Evolutionary conservation across 1,140 invertebrate species (phyloP).

Genomic region (Pararge aegeria): DNA sequence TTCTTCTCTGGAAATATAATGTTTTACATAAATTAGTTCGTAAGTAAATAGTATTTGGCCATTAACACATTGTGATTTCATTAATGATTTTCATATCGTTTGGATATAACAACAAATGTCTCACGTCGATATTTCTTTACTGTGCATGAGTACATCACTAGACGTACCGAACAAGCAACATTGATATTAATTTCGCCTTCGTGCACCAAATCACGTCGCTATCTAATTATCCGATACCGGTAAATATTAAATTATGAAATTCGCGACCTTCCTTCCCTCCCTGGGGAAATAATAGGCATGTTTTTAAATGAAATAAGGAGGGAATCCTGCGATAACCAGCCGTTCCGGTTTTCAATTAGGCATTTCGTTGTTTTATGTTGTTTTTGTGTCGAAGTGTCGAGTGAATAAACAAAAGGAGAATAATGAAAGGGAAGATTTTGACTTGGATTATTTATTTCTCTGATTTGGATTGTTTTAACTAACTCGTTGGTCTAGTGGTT

Average conservation of each 20-base stretch:
- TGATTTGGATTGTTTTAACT: background rate
- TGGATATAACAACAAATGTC: background rate
- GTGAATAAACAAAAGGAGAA: conserved; percentile 9
- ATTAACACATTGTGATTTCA: too few species aligned
- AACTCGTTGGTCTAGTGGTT: too few species aligned
- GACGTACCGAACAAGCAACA: conserved; percentile 59
- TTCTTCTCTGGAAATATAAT: too few species aligned
- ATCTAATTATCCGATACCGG: conserved; percentile 75
- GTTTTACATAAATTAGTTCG: too few species aligned
- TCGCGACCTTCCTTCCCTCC: conserved; percentile 58
- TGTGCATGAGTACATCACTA: conserved; percentile 40
- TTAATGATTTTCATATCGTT: too few species aligned
- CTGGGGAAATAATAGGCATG: conserved; percentile 66
- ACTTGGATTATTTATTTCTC: background rate
- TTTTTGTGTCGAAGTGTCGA: conserved; percentile 27
- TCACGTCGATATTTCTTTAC: conserved; percentile 28
- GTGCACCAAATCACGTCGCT: conserved; percentile 70
- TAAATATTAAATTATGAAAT: conserved; percentile 75
- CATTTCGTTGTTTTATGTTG: conserved; percentile 28
- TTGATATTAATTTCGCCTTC: conserved; percentile 75
- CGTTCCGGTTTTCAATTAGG: conserved; percentile 39
- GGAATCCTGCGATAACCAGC: conserved; percentile 26
- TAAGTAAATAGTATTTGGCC: too few species aligned
- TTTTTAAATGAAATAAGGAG: conserved; percentile 70
- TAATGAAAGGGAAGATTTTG: background rate